Conservation (phyloP, 2,888 invertebrate species). For the Ennomos quercinarius region DNA sequence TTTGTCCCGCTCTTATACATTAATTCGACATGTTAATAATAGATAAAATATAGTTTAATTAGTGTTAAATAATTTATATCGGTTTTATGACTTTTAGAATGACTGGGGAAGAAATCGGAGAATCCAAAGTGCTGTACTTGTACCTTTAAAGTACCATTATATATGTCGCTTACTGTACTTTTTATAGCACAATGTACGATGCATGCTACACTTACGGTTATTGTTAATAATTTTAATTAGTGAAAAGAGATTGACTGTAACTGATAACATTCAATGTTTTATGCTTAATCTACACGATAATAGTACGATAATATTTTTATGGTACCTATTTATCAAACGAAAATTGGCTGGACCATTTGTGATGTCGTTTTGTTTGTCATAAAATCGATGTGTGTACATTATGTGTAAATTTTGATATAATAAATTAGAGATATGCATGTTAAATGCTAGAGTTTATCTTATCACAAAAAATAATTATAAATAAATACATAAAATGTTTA, state of each 20-base stretch:
- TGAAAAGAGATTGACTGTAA: too few species aligned
- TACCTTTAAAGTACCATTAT: too few species aligned
- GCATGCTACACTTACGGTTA: too few species aligned
- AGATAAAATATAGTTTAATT: constrained; percentile 15
- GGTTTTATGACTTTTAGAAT: constrained; percentile 15
- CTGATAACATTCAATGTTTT: too few species aligned
- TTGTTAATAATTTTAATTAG: too few species aligned
- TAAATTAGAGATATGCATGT: constrained; percentile 47
- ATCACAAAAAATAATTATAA: constrained; percentile 43
- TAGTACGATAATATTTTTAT: not conserved
- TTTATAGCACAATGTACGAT: too few species aligned
- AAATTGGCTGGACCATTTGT: constrained; percentile 10
- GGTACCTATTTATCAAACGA: not conserved
- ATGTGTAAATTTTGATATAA: constrained; percentile 53
- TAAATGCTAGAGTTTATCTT: constrained; percentile 54
- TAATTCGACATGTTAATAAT: constrained; percentile 24
- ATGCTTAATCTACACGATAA: not conserved
- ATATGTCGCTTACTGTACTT: too few species aligned
- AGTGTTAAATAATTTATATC: constrained; percentile 14
- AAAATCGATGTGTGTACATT: constrained; percentile 48
- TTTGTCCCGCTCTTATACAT: constrained; percentile 20
- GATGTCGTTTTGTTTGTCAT: constrained; percentile 21
- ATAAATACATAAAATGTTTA: constrained; percentile 56
- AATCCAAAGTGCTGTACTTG: not conserved
- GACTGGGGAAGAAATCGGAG: not conserved